Base-by-base conservation (phyloP, 2,888 invertebrate genomes). In the Sericinus montela region DNA sequence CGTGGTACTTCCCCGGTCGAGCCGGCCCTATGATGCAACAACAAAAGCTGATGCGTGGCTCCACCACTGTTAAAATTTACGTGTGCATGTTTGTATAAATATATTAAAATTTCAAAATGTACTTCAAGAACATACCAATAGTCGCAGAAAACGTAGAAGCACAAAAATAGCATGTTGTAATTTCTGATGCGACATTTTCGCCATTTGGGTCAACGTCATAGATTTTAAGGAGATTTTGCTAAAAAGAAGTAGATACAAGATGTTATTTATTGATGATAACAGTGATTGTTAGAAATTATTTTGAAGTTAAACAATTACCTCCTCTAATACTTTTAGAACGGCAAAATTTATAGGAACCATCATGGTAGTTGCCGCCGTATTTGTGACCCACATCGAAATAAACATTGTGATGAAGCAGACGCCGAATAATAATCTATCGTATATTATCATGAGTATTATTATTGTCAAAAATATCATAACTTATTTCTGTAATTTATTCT, bases 321-420 rank as follows among this genome's bases (percentile, higher is more conserved):
- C 83, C 81, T 95, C 93, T 43, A 96, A 89, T 62, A 96, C 95
- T 62, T 91, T 90, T 0, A 96, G 80, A 0, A 96, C 91, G 1
- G 96, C 96, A 60, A 95, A 93, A 45, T 94, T 93, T 52, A 97
- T 96, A 0, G 97, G 97, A 37, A 95, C 93, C 96, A 97, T 96
- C 95, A 97, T 95, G 0, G 96, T 95, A 0, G 95, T 93, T 0
- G 95, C 95, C 2, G 97, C 97, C 0, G 97, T 97, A 74, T 97
- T 97, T 14, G 96, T 96, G 52, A 97, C 95, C 97, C 97, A 97
- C 96, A 97, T 97, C 0, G 97, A 97, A 43, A 97, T 90, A 59
- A 97, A 95, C 93, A 95, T 96, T 0, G 97, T 96, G 1, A 95
- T 95, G 41, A 91, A 79, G 75, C 94, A 93, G 56, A 97, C 88